Evolutionary conservation across 2,888 invertebrate species (phyloP).

Genomic region (Dynastes maya): DNA sequence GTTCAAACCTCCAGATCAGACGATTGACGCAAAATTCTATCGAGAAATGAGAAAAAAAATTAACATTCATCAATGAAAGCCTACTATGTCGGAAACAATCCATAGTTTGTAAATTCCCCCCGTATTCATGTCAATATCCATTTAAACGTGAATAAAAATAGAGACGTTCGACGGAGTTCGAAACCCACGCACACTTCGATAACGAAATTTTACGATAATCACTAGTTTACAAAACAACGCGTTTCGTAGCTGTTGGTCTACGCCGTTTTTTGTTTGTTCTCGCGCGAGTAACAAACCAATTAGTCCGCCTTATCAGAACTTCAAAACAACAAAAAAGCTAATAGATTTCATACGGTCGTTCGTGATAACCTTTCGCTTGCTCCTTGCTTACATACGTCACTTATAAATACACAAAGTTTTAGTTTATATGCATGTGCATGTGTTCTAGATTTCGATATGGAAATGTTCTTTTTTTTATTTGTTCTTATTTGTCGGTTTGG

Average conservation of each 20-base stretch:
- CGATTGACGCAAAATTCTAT: too few species aligned
- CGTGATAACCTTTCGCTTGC: constrained; percentile 20
- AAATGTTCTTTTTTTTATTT: too few species aligned
- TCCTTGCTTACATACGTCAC: background rate
- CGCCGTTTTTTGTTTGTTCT: constrained; percentile 15
- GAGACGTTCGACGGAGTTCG: constrained; percentile 2
- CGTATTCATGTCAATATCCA: too few species aligned
- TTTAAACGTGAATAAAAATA: background rate
- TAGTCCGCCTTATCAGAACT: constrained; percentile 30
- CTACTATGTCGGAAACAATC: too few species aligned
- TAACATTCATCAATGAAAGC: too few species aligned
- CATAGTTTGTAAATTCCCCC: too few species aligned
- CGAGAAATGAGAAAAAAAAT: too few species aligned
- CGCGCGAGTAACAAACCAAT: constrained; percentile 22
- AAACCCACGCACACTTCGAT: constrained; percentile 7
- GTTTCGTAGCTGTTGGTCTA: background rate
- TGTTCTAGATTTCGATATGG: background rate
- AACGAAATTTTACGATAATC: constrained; percentile 18
- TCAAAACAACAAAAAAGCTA: constrained; percentile 36
- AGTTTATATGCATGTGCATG: background rate
- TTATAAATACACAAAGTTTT: too few species aligned
- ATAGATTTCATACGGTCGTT: constrained; percentile 21
- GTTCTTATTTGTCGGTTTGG: too few species aligned
- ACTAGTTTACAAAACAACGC: constrained; percentile 22
- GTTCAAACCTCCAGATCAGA: too few species aligned